phyloP scores from a whole-genome alignment of 2,888 invertebrate species.

The Synanthedon andrenaeformis region DNA sequence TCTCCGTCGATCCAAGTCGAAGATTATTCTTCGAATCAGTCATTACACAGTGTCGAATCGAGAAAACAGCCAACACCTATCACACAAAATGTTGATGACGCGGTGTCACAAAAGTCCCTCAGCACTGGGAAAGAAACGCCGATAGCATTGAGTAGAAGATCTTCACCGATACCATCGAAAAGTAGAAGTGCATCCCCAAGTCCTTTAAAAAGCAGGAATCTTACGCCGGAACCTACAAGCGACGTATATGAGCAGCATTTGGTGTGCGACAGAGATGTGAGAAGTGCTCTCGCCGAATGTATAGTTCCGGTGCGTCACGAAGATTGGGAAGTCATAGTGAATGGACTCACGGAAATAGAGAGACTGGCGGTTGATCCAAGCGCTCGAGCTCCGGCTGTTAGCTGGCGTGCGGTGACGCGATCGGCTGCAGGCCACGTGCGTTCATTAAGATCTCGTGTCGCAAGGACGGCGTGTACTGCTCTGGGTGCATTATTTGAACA shows the following conservation, averaged over 20 bases:
- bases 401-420: conserved; percentile 76
- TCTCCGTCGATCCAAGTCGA: conserved; percentile 50
- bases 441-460: conserved; percentile 93
- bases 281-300: conserved; percentile 49
- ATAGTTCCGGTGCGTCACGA: conserved; percentile 72
- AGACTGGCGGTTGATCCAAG: conserved; percentile 76
- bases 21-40: conserved; percentile 38
- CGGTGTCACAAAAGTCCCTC: conserved; percentile 17
- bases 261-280: conserved; percentile 39
- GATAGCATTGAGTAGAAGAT: conserved; percentile 20
- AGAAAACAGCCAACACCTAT: conserved; percentile 10
- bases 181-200: conserved; percentile 22
- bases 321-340: conserved; percentile 85
- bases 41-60: conserved; percentile 17
- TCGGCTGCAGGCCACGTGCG: conserved; percentile 82
- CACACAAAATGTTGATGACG: conserved; percentile 4
- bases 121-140: conserved; percentile 8
- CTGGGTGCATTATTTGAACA: conserved; percentile 82
- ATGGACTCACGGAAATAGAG: conserved; percentile 77
- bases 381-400: conserved; percentile 77
- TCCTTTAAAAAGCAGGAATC: conserved; percentile 26
- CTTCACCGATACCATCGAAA: conserved; percentile 18
- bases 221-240: conserved; percentile 29
- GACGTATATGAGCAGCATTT: conserved; percentile 16
- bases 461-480: conserved; percentile 87